Evolutionary conservation across 1,140 invertebrate genomes (phyloP).

Genomic region (Apis cerana): DNA sequence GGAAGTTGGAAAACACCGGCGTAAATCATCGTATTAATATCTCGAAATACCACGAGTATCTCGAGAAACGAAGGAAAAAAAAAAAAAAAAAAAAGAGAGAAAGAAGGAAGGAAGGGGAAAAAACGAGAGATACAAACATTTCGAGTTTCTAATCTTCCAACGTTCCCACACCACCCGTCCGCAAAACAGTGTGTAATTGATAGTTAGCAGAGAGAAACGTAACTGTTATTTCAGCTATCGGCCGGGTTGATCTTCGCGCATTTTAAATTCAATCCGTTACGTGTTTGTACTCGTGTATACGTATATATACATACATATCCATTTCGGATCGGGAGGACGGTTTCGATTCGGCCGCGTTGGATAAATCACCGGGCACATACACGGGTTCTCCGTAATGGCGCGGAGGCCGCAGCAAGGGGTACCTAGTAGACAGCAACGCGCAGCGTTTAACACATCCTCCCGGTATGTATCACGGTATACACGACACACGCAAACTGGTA

Average conservation of each 20-base stretch:
- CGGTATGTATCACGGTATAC: not conserved
- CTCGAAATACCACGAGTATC: not conserved
- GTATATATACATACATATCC: constrained; percentile 7
- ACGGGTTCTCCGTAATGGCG: constrained; percentile 55
- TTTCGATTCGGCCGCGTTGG: constrained; percentile 50
- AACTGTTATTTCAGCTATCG: constrained; percentile 58
- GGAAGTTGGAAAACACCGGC: too few relatives aligned
- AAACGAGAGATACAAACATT: constrained; percentile 18
- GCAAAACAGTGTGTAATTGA: constrained; percentile 46
- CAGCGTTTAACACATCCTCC: constrained; percentile 27
- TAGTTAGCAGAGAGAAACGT: constrained; percentile 48
- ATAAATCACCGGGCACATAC: constrained; percentile 57
- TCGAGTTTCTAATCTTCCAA: constrained; percentile 15
- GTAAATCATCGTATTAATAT: not conserved
- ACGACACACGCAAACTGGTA: not conserved
- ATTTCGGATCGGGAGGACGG: constrained; percentile 53
- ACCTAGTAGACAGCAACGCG: constrained; percentile 19
- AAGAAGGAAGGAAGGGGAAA: not conserved
- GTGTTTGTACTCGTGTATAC: not conserved
- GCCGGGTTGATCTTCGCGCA: constrained; percentile 49
- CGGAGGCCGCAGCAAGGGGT: constrained; percentile 43
- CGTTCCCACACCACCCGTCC: constrained; percentile 20
- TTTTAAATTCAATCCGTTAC: constrained; percentile 57
- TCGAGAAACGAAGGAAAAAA: too few relatives aligned
- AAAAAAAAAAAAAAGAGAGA: not conserved